A percentile compares a stretch with the other conserved stretches of the same genome.
Evolutionary conservation across 64 coral and sea anemone genomes (phyloP).

Genomic region (Exaiptasia diaphana): DNA sequence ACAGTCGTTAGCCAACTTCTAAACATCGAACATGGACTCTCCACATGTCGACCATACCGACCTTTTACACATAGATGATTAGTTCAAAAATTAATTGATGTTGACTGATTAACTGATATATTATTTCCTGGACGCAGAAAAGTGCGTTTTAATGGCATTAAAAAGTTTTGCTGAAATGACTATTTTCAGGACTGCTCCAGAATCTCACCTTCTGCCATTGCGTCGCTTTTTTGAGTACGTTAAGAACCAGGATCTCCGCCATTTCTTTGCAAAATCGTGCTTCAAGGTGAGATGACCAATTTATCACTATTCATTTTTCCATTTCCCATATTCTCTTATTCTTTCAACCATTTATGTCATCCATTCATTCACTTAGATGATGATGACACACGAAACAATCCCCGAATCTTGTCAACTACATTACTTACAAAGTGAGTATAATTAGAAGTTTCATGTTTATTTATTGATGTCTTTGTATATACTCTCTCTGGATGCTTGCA

Average conservation of each 20-base stretch:
- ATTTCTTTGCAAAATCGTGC: constrained; percentile 83
- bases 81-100: not conserved
- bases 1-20: not conserved
- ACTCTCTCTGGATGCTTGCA: not conserved
- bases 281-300: constrained; percentile 73
- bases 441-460: not conserved
- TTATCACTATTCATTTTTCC: not conserved
- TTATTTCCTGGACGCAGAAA: not conserved
- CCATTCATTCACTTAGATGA: constrained; percentile 30
- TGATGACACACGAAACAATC: constrained; percentile 62
- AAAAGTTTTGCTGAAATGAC: too few species aligned
- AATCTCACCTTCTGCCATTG: constrained; percentile 72
- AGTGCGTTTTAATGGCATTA: not conserved
- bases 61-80: not conserved
- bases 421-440: constrained; percentile 60
- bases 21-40: not conserved
- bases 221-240: constrained; percentile 77
- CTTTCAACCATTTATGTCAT: not conserved
- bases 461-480: not conserved
- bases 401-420: constrained; percentile 54
- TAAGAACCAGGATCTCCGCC: constrained; percentile 59
- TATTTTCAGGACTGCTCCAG: constrained; percentile 55
- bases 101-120: not conserved
- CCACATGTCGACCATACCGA: not conserved
- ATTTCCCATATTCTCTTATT: not conserved